These are phyloP conservation scores for Hucho hucho DNA, from an alignment of 2,113 vertebrate species.

Conservation along the genomic window DNA sequence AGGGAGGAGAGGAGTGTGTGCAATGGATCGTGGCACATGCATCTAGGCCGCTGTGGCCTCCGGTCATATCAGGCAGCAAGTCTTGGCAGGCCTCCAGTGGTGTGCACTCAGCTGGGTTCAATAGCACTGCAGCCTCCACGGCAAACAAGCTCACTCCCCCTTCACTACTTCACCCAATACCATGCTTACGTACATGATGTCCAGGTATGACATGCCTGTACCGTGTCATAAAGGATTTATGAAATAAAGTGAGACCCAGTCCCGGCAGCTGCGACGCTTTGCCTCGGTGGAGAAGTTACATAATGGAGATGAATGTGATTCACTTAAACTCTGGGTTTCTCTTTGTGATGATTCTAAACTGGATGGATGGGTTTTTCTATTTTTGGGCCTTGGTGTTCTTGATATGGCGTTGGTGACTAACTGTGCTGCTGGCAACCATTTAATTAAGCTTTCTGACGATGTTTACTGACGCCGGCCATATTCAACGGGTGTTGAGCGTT, in stretches of 20 bases:
- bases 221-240: slow-evolving; percentile 28
- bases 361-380: slow-evolving; percentile 56
- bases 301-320: slow-evolving; percentile 38
- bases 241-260: slow-evolving; percentile 12
- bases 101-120: slow-evolving; percentile 7
- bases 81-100: slow-evolving; percentile 27
- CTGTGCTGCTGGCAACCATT: too few relatives aligned
- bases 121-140: slow-evolving; percentile 5
- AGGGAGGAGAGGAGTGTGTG: not conserved
- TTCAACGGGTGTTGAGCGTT: too few relatives aligned
- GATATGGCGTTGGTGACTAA: slow-evolving; percentile 8
- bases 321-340: slow-evolving; percentile 33
- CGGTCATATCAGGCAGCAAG: slow-evolving; percentile 15
- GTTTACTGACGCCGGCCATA: too few relatives aligned
- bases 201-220: slow-evolving; percentile 35
- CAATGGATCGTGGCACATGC: slow-evolving; percentile 8
- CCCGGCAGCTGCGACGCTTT: slow-evolving; percentile 24
- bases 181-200: slow-evolving; percentile 10
- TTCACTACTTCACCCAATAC: slow-evolving; percentile 11
- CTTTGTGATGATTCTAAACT: slow-evolving; percentile 52
- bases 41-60: slow-evolving; percentile 9
- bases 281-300: slow-evolving; percentile 35
- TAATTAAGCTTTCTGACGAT: too few relatives aligned
- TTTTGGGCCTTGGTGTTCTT: slow-evolving; percentile 55
- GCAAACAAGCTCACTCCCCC: not conserved